phyloP scores from a whole-genome alignment of 2,113 vertebrate species.

The Hemichromis elongatus region DNA sequence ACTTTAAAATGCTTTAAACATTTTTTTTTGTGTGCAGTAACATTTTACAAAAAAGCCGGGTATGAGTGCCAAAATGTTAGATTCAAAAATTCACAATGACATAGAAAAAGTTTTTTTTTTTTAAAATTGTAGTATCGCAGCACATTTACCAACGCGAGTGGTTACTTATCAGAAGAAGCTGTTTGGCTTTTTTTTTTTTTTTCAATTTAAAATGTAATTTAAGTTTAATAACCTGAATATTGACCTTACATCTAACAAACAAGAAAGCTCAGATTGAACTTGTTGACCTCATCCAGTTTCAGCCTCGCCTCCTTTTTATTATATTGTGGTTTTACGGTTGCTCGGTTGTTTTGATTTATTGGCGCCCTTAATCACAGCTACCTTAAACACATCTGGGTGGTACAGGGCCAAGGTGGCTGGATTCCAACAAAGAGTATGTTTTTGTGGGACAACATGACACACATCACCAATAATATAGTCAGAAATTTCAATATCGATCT shows the following conservation, averaged over 20 bases:
- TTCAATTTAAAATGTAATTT: background rate
- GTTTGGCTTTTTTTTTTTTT: background rate
- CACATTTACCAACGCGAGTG: background rate
- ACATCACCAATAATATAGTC: background rate
- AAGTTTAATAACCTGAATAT: background rate
- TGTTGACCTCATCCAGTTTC: background rate
- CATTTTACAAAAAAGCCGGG: background rate
- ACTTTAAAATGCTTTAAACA: background rate
- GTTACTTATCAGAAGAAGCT: background rate
- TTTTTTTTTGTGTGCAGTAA: background rate
- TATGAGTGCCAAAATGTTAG: background rate
- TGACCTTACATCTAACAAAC: background rate
- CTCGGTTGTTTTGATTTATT: background rate
- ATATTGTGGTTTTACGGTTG: background rate
- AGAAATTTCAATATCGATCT: background rate
- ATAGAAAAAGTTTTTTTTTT: background rate
- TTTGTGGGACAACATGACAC: background rate
- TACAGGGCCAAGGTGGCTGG: too few species aligned
- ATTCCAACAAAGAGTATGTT: background rate
- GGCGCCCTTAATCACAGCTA: background rate
- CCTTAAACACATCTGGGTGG: background rate
- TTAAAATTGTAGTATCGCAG: background rate
- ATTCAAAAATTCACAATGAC: background rate
- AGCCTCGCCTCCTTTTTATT: background rate
- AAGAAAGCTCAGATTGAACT: background rate